phyloP scores from a whole-genome alignment of 1,140 invertebrate species.

The Heliconius hermathena region DNA sequence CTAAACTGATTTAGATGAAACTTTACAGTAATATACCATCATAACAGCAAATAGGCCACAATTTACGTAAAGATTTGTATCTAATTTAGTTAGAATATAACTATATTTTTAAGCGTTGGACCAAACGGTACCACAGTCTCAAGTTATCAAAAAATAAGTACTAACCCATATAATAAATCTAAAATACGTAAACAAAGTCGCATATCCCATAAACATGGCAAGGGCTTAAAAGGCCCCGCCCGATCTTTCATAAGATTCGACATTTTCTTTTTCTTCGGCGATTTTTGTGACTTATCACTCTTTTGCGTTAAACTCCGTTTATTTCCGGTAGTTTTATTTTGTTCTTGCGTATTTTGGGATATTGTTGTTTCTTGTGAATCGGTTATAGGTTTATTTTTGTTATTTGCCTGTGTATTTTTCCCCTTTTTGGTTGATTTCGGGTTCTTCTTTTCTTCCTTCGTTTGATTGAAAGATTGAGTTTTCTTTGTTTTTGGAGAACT shows the following conservation, averaged over 20 bases:
- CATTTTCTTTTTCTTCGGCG: constrained; percentile 63
- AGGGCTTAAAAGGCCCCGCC: constrained; percentile 61
- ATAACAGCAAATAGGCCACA: too few species aligned
- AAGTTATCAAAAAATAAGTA: not conserved
- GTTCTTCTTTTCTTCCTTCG: not conserved
- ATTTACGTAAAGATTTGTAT: too few species aligned
- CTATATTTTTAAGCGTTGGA: too few species aligned
- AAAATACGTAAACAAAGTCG: constrained; percentile 54
- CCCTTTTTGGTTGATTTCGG: not conserved
- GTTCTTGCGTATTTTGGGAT: constrained; percentile 46
- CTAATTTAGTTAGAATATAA: too few species aligned
- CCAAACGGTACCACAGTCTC: not conserved
- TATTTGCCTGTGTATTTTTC: constrained; percentile 49
- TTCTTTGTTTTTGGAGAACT: not conserved
- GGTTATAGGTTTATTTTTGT: constrained; percentile 60
- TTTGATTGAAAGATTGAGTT: constrained; percentile 1
- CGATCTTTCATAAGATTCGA: constrained; percentile 62
- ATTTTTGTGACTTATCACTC: constrained; percentile 40
- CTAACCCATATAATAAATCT: constrained; percentile 62
- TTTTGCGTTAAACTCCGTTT: constrained; percentile 15
- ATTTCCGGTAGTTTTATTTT: not conserved
- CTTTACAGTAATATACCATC: too few species aligned
- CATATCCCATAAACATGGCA: constrained; percentile 69
- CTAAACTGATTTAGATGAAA: too few species aligned
- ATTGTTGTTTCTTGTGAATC: constrained; percentile 57